Evolutionary conservation across 30 jellyfish, hydroid and myxozoan species (phyloP).

Genomic region (Turritopsis rubra): DNA sequence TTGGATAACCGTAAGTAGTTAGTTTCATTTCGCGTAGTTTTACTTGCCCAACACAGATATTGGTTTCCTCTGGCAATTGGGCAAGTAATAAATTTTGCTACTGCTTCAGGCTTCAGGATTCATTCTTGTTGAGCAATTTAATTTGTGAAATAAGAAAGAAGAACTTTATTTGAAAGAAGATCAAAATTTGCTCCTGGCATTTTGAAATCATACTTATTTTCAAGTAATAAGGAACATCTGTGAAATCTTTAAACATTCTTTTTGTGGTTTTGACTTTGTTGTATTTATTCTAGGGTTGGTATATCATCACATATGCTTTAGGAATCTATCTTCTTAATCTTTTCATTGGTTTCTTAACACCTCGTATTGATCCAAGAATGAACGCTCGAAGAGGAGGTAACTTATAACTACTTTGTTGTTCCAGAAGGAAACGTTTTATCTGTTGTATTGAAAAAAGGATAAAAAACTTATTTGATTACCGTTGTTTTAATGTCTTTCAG

Average conservation of each 20-base stretch:
- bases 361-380: slow-evolving; percentile 91
- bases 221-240: no score
- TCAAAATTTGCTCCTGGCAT: no score
- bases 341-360: slow-evolving; percentile 96
- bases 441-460: not conserved
- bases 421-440: not conserved
- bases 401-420: not conserved
- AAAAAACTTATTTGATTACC: not conserved
- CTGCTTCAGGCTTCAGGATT: no score
- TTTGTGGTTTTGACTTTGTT: not conserved
- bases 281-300: slow-evolving; percentile 79
- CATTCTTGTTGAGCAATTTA: no score
- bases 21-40: no score
- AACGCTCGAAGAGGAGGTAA: slow-evolving; percentile 53
- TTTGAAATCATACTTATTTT: no score
- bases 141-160: no score
- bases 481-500: slow-evolving; percentile 15
- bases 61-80: no score
- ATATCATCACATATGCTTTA: slow-evolving; percentile 92
- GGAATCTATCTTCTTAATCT: slow-evolving; percentile 85
- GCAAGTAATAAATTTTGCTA: no score
- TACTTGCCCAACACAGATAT: no score
- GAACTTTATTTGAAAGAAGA: no score
- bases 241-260: not conserved
- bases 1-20: no score